phyloP scores from a whole-genome alignment of 2,888 invertebrate species.

The Lasioglossum oenotherae region DNA sequence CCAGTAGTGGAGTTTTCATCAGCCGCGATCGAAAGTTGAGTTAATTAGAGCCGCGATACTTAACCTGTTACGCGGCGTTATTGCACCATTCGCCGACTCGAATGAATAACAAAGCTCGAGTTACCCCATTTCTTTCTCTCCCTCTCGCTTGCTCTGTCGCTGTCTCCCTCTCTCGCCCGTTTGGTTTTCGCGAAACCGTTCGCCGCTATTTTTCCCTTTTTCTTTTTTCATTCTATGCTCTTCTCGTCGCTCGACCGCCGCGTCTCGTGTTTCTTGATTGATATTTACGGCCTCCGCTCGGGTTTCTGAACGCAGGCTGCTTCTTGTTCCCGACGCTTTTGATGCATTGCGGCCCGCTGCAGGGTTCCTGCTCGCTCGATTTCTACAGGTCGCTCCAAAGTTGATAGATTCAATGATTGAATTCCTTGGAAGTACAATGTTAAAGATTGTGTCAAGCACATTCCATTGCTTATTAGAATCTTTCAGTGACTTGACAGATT shows the following conservation, averaged over 20 bases:
- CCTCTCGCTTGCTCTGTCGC: background rate
- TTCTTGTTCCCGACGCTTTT: slow-evolving; percentile 11
- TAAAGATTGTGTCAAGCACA: too few relatives aligned
- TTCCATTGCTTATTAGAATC: too few relatives aligned
- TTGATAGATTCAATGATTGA: background rate
- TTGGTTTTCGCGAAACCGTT: background rate
- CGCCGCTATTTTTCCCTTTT: background rate
- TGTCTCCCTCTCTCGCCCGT: too few relatives aligned
- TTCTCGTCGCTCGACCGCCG: background rate
- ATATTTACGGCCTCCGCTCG: slow-evolving; percentile 9
- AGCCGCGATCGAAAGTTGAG: slow-evolving; percentile 16
- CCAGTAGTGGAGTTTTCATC: background rate
- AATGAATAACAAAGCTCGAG: slow-evolving; percentile 17
- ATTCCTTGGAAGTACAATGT: too few relatives aligned
- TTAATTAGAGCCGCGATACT: slow-evolving; percentile 38
- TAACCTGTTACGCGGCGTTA: slow-evolving; percentile 17
- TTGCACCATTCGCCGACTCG: background rate
- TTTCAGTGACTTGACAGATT: too few relatives aligned
- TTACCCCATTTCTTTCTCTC: background rate
- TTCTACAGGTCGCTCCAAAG: background rate
- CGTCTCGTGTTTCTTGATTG: slow-evolving; percentile 8
- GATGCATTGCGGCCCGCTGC: slow-evolving; percentile 20
- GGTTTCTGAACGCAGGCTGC: slow-evolving; percentile 8
- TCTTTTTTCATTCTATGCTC: background rate
- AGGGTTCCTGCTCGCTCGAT: background rate